phyloP scores from a whole-genome alignment of 2,888 invertebrate species.

The Rhagium mordax region DNA sequence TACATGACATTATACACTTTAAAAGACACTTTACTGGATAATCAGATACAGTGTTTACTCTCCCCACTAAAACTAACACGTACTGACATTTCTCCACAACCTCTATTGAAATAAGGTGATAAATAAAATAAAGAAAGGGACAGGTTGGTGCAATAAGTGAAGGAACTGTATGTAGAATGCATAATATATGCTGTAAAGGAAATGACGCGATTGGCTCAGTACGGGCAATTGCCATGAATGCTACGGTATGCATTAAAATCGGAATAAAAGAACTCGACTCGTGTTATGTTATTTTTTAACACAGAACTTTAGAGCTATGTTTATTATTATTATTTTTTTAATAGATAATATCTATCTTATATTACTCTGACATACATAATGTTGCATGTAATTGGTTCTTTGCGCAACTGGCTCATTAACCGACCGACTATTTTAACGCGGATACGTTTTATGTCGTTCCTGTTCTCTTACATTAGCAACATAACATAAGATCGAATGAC shows the following conservation, averaged over 20 bases:
- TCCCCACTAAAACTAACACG: no score
- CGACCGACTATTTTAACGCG: background rate
- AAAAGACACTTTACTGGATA: no score
- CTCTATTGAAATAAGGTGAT: no score
- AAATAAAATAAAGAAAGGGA: no score
- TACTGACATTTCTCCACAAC: no score
- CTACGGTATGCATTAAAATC: background rate
- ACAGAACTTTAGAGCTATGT: background rate
- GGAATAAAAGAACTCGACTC: background rate
- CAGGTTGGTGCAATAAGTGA: no score
- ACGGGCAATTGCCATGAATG: no score
- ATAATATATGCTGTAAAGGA: no score
- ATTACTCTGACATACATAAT: background rate
- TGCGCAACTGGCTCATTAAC: background rate
- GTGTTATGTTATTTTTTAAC: background rate
- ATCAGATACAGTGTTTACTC: no score
- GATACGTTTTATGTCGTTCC: background rate
- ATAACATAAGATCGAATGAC: background rate
- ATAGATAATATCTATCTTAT: background rate
- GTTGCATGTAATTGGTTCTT: background rate
- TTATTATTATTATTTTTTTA: background rate
- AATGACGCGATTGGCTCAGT: no score
- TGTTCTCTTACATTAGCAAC: slow-evolving; percentile 1
- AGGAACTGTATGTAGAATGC: no score
- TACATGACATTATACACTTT: no score